These are phyloP conservation scores for Pseudoatta argentina DNA, from an alignment of 1,140 invertebrate genomes.

Conservation along the genomic window DNA sequence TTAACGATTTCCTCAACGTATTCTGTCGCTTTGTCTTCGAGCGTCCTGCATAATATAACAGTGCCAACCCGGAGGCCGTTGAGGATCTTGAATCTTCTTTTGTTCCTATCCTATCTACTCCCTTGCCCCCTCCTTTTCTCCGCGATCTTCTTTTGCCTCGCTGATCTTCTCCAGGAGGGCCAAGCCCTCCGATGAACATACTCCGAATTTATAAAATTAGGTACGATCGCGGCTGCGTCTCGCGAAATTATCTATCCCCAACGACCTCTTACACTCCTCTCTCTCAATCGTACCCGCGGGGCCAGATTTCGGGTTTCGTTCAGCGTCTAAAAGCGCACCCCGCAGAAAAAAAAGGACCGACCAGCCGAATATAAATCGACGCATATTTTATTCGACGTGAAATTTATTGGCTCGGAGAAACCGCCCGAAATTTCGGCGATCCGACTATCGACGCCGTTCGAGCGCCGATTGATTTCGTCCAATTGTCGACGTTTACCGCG, in stretches of 20 bases:
- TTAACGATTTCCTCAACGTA: slow-evolving; percentile 55
- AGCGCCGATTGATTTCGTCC: slow-evolving; percentile 11
- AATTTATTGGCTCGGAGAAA: slow-evolving; percentile 45
- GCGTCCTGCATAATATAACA: slow-evolving; percentile 55
- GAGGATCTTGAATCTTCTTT: slow-evolving; percentile 53
- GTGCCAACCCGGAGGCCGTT: slow-evolving; percentile 50
- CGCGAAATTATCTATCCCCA: slow-evolving; percentile 82
- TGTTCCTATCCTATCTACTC: slow-evolving; percentile 61
- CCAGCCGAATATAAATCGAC: slow-evolving; percentile 70
- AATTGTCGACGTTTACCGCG: slow-evolving; percentile 3
- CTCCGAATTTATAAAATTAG: slow-evolving; percentile 73
- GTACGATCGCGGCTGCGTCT: slow-evolving; percentile 63
- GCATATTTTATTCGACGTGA: slow-evolving; percentile 77
- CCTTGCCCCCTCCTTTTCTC: not conserved
- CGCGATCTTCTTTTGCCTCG: slow-evolving; percentile 40
- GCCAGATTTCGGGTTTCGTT: slow-evolving; percentile 80
- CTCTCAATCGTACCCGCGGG: slow-evolving; percentile 76
- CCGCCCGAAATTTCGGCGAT: slow-evolving; percentile 4
- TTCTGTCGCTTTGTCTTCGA: slow-evolving; percentile 56
- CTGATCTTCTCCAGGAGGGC: slow-evolving; percentile 17
- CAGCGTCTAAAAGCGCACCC: slow-evolving; percentile 52
- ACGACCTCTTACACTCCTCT: slow-evolving; percentile 39
- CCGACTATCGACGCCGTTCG: slow-evolving; percentile 1
- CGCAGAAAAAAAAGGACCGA: slow-evolving; percentile 57
- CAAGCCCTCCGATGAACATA: slow-evolving; percentile 34